Conservation (phyloP, 2,888 invertebrate species). For the Drosophila nr. fundita region DNA sequence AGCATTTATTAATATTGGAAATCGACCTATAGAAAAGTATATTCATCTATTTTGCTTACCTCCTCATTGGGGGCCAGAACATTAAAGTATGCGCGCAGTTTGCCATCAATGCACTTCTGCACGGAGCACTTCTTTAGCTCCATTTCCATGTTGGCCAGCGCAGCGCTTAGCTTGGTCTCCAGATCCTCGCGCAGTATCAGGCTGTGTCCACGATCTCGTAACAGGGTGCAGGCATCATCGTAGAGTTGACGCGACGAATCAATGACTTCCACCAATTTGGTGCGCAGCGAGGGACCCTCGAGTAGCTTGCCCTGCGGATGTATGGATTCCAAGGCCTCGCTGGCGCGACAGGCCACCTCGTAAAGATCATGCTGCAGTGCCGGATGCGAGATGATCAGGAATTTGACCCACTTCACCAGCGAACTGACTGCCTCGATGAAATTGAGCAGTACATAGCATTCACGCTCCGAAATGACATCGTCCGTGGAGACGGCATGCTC, state of each 20-base stretch:
- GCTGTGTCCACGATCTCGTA: conserved; percentile 89
- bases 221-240: conserved; percentile 89
- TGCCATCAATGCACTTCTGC: conserved; percentile 84
- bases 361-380: conserved; percentile 90
- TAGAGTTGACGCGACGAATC: conserved; percentile 87
- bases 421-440: conserved; percentile 94
- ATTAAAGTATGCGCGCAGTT: conserved; percentile 84
- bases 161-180: conserved; percentile 89
- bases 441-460: conserved; percentile 87
- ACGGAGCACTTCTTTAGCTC: conserved; percentile 90
- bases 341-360: conserved; percentile 90
- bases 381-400: conserved; percentile 89
- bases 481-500: conserved; percentile 84
- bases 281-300: conserved; percentile 90
- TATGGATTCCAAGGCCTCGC: conserved; percentile 89
- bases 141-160: conserved; percentile 89
- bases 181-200: conserved; percentile 88
- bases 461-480: conserved; percentile 85
- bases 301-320: conserved; percentile 93
- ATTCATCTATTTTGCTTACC: conserved; percentile 48
- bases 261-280: conserved; percentile 89
- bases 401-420: conserved; percentile 93
- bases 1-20: background rate
- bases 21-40: background rate
- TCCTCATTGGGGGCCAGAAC: conserved; percentile 84